Evolutionary conservation across 2,888 invertebrate species (phyloP).

Genomic region (Pollenia angustigena): DNA sequence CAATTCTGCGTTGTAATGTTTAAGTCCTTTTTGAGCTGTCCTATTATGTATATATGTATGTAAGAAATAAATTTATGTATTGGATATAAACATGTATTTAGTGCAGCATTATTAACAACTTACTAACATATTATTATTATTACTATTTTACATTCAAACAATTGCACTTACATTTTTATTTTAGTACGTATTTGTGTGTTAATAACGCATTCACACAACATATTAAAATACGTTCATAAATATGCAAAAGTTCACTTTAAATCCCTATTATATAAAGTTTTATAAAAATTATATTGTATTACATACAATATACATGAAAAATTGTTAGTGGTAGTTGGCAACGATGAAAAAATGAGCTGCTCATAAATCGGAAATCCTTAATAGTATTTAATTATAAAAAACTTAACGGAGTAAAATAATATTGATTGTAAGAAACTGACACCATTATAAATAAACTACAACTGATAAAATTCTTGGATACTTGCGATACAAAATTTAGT

Average conservation of each 20-base stretch:
- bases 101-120: slow-evolving; percentile 53
- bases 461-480: too few relatives aligned
- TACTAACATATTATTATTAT: slow-evolving; percentile 32
- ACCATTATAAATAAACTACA: too few relatives aligned
- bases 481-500: too few relatives aligned
- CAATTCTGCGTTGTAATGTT: too few relatives aligned
- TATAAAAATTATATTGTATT: not conserved
- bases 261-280: not conserved
- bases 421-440: too few relatives aligned
- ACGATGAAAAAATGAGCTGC: not conserved
- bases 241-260: not conserved
- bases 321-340: not conserved
- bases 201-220: not conserved
- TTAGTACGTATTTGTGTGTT: not conserved
- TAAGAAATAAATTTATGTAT: slow-evolving; percentile 13
- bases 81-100: slow-evolving; percentile 55
- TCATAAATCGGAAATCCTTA: not conserved
- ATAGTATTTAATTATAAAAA: too few relatives aligned
- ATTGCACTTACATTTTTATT: not conserved
- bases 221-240: not conserved
- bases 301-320: not conserved
- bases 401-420: too few relatives aligned
- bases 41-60: not conserved
- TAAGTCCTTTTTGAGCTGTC: not conserved
- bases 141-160: not conserved